phyloP scores from a whole-genome alignment of 2,113 vertebrate genomes.

The Syngnathus typhle region DNA sequence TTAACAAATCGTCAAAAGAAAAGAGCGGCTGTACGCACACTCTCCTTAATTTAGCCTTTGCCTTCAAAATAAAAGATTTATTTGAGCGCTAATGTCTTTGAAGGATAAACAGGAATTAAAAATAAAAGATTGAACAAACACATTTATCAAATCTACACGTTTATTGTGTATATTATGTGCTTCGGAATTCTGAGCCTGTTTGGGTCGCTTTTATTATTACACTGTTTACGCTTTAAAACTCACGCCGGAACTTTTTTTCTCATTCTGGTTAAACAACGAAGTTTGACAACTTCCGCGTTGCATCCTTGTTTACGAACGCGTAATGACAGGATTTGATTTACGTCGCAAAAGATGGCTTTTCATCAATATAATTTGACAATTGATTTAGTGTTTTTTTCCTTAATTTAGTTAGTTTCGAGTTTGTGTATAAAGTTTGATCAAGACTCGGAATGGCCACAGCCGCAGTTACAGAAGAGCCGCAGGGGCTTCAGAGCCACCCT shows the following conservation, averaged over 20 bases:
- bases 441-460: constrained; percentile 62
- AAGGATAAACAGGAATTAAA: background rate
- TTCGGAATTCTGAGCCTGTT: too few relatives aligned
- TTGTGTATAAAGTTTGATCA: background rate
- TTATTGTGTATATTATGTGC: background rate
- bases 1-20: background rate
- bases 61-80: constrained; percentile 25
- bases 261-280: background rate
- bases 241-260: constrained; percentile 13
- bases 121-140: too few relatives aligned
- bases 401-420: background rate
- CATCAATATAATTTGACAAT: background rate
- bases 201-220: background rate
- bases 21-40: background rate
- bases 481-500: constrained; percentile 42
- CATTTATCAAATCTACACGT: background rate
- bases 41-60: background rate
- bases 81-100: background rate
- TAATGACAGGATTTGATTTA: background rate
- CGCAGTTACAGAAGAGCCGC: constrained; percentile 57
- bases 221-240: constrained; percentile 37
- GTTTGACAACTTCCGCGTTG: constrained; percentile 41
- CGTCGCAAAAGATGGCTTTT: background rate
- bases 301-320: constrained; percentile 50
- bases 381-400: background rate